These are phyloP conservation scores for Okamejei kenojei DNA, from an alignment of 2,797 vertebrate species.

Conservation along the genomic window DNA sequence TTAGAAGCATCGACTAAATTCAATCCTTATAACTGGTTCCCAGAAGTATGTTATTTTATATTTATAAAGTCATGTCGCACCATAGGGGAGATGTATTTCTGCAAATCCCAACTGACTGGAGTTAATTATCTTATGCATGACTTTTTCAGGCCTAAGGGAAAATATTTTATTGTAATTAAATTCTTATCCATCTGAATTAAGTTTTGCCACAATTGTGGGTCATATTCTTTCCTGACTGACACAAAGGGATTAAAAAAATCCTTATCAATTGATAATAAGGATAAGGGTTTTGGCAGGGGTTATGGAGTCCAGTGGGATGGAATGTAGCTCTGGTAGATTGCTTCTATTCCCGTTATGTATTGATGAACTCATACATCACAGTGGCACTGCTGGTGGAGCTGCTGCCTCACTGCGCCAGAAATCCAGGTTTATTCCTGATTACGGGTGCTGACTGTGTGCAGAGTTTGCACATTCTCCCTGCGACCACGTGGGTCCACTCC, in stretches of 20 bases:
- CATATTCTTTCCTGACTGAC: not conserved
- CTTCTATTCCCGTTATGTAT: too few species aligned
- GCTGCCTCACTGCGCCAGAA: too few species aligned
- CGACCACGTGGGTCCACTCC: too few species aligned
- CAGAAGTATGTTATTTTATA: slow-evolving; percentile 31
- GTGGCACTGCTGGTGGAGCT: too few species aligned
- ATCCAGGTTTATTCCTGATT: too few species aligned
- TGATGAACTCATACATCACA: too few species aligned
- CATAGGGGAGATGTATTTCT: slow-evolving; percentile 28
- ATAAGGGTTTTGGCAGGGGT: not conserved
- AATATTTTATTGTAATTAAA: slow-evolving; percentile 26
- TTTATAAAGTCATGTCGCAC: slow-evolving; percentile 34
- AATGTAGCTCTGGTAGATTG: too few species aligned
- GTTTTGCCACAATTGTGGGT: not conserved
- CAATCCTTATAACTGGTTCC: not conserved
- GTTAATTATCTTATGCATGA: slow-evolving; percentile 37
- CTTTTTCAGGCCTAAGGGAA: slow-evolving; percentile 24
- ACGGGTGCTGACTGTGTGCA: too few species aligned
- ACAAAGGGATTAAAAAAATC: not conserved
- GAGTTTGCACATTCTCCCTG: too few species aligned
- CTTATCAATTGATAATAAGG: not conserved
- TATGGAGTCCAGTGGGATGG: too few species aligned
- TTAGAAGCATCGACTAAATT: not conserved
- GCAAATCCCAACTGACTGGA: slow-evolving; percentile 26
- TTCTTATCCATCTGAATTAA: slow-evolving; percentile 25